phyloP scores from a whole-genome alignment of 1,140 invertebrate genomes.

The Rhyacophila brunnea region DNA sequence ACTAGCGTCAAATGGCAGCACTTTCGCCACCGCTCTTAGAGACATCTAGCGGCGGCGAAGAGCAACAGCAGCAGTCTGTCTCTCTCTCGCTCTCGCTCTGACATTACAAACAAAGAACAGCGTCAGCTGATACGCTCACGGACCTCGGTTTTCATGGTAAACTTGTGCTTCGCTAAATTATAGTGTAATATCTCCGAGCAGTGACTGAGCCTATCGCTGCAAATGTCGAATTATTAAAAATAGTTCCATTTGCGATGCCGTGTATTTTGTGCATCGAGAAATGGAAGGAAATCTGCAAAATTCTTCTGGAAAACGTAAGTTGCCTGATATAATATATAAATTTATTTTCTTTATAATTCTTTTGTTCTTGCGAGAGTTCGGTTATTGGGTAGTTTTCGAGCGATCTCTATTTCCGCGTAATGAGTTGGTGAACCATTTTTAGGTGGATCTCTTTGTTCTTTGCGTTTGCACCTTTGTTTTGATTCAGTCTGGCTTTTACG shows the following conservation, averaged over 20 bases:
- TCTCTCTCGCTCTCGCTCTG: constrained; percentile 1
- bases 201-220: constrained; percentile 20
- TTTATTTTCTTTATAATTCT: constrained; percentile 19
- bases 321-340: constrained; percentile 5
- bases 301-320: constrained; percentile 20
- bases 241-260: constrained; percentile 20
- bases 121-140: constrained; percentile 22
- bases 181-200: constrained; percentile 18
- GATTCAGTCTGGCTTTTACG: constrained; percentile 15
- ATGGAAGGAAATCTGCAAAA: constrained; percentile 23
- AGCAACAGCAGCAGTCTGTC: no score
- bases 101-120: constrained; percentile 25
- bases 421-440: constrained; percentile 1
- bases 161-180: constrained; percentile 19
- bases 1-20: constrained; percentile 6
- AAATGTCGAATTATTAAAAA: constrained; percentile 7
- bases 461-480: constrained; percentile 21
- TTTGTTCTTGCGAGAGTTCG: constrained; percentile 8
- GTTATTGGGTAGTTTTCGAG: constrained; percentile 11
- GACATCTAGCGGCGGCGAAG: constrained; percentile 9
- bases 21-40: not conserved
- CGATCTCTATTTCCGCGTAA: constrained; percentile 1
- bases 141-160: constrained; percentile 23
- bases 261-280: constrained; percentile 20
- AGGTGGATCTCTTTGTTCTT: constrained; percentile 14